Conservation (phyloP, 2,888 invertebrate species). For the Tromatobia lineatoria region DNA sequence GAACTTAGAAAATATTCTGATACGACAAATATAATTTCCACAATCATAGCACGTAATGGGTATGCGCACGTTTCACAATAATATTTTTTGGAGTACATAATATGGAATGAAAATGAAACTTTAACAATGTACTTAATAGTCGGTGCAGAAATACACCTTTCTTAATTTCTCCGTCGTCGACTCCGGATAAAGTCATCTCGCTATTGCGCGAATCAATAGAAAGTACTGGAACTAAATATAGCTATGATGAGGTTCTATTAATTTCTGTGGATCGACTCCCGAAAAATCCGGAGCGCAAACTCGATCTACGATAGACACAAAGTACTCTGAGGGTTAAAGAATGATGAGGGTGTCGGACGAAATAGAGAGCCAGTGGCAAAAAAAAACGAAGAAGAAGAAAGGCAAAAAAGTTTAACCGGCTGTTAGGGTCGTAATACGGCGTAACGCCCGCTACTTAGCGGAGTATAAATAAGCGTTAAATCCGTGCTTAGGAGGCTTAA, state of each 20-base stretch:
- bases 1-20: too few species aligned
- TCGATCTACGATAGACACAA: not conserved
- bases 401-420: slow-evolving; percentile 74
- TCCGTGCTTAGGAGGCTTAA: slow-evolving; percentile 85
- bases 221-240: not conserved
- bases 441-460: slow-evolving; percentile 84
- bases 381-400: slow-evolving; percentile 36
- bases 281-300: not conserved
- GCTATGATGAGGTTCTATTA: not conserved
- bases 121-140: too few species aligned
- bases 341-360: slow-evolving; percentile 30
- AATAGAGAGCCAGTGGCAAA: slow-evolving; percentile 26
- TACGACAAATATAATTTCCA: too few species aligned
- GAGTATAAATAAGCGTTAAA: slow-evolving; percentile 85
- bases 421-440: slow-evolving; percentile 82
- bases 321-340: not conserved
- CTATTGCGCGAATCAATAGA: not conserved
- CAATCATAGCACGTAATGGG: too few species aligned
- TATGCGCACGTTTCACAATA: too few species aligned
- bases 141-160: too few species aligned
- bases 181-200: slow-evolving; percentile 23
- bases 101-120: too few species aligned
- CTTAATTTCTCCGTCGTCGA: too few species aligned
- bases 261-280: not conserved
- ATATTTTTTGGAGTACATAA: too few species aligned